Evolutionary conservation across 2,888 invertebrate species (phyloP).

Genomic region (Agrochola lota): DNA sequence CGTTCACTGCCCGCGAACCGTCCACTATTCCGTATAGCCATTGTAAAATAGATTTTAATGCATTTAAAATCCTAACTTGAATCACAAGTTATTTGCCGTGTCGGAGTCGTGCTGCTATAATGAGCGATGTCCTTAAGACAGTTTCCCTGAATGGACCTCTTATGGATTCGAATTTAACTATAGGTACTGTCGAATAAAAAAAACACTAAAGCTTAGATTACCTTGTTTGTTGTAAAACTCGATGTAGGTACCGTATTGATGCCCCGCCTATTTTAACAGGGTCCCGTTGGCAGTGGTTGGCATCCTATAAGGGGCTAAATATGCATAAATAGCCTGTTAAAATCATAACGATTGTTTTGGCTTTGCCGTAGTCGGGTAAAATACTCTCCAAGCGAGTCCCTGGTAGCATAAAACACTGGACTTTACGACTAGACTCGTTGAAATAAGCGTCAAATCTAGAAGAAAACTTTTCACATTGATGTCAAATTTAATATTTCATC

Average conservation of each 20-base stretch:
- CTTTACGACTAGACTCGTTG: not conserved
- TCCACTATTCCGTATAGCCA: no score
- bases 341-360: not conserved
- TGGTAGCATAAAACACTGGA: conserved; percentile 2
- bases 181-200: no score
- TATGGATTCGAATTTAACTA: no score
- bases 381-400: not conserved
- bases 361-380: not conserved
- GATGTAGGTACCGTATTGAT: not conserved
- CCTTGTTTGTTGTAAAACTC: not conserved
- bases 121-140: no score
- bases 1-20: no score
- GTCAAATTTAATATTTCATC: conserved; percentile 32
- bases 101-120: no score
- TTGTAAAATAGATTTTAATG: no score
- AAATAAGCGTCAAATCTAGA: conserved; percentile 24
- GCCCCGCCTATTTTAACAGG: not conserved
- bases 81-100: no score
- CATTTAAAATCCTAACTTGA: no score
- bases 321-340: not conserved
- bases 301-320: not conserved
- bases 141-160: no score
- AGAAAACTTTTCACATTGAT: conserved; percentile 35
- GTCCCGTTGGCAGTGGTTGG: not conserved
- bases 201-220: no score